Evolutionary conservation across 2,888 invertebrate genomes (phyloP).

Genomic region (Hyalella azteca): DNA sequence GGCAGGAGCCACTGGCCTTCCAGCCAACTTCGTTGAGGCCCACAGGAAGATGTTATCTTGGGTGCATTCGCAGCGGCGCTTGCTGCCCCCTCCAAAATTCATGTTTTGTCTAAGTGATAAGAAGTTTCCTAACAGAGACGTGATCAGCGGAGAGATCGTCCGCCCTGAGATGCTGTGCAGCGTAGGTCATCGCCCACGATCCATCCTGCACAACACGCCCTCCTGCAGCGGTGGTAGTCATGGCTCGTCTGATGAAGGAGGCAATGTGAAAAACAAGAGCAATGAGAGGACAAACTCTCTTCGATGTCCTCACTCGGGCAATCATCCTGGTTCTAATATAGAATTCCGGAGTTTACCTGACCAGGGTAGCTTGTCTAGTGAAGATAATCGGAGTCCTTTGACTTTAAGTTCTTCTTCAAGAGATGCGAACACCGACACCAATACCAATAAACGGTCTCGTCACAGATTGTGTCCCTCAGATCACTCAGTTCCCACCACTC

Average conservation of each 20-base stretch:
- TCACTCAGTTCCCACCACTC: constrained; percentile 20
- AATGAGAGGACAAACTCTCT: not conserved
- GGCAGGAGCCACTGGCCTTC: constrained; percentile 43
- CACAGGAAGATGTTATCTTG: constrained; percentile 55
- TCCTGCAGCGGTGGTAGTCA: not conserved
- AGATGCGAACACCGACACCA: not conserved
- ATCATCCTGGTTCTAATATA: not conserved
- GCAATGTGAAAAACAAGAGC: not conserved
- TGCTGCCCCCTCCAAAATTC: constrained; percentile 51
- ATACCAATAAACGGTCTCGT: not conserved
- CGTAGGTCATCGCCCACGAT: not conserved
- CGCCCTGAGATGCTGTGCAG: not conserved
- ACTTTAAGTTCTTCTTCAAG: not conserved
- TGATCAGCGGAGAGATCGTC: constrained; percentile 1
- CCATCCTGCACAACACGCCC: not conserved
- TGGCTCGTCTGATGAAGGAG: not conserved
- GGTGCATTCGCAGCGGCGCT: constrained; percentile 56
- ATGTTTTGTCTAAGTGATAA: constrained; percentile 48
- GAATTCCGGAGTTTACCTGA: not conserved
- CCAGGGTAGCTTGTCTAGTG: constrained; percentile 24
- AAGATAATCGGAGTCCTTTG: constrained; percentile 32
- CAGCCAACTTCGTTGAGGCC: constrained; percentile 54
- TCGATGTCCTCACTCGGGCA: not conserved
- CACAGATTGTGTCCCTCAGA: not conserved
- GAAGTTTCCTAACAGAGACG: not conserved